These are phyloP conservation scores for Odocoileus virginianus DNA, from an alignment of 2,113 vertebrate species.

Conservation along the genomic window DNA sequence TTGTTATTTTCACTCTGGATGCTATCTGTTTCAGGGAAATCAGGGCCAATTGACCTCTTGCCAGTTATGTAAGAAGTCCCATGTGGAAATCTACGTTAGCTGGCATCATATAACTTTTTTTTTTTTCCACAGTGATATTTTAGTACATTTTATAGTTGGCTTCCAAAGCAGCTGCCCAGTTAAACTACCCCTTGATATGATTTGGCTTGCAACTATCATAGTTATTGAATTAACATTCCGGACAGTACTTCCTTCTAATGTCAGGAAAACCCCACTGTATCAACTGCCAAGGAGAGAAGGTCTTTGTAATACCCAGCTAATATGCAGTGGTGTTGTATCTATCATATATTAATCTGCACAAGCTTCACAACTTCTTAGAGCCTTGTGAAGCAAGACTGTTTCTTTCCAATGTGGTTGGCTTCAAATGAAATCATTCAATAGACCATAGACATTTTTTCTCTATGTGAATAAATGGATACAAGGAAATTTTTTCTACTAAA, in stretches of 20 bases:
- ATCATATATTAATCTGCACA: not conserved
- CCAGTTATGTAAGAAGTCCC: conserved; percentile 36
- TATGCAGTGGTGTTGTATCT: not conserved
- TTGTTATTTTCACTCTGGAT: conserved; percentile 13
- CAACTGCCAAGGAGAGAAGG: not conserved
- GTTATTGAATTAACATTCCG: conserved; percentile 29
- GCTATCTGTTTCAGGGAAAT: conserved; percentile 36
- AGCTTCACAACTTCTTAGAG: not conserved
- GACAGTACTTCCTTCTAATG: not conserved
- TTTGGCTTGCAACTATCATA: not conserved
- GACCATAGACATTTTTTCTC: not conserved
- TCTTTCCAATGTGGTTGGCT: not conserved
- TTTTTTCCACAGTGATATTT: conserved; percentile 26
- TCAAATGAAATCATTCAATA: not conserved
- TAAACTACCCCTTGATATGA: not conserved
- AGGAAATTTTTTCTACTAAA: not conserved
- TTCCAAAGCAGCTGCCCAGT: conserved; percentile 6
- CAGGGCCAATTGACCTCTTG: conserved; percentile 15
- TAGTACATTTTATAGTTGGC: conserved; percentile 2
- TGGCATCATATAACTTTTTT: not conserved
- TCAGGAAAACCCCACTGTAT: not conserved
- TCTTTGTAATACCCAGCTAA: not conserved
- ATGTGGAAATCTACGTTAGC: conserved; percentile 4
- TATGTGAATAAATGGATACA: not conserved
- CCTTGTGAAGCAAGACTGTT: not conserved